phyloP scores from a whole-genome alignment of 30 jellyfish, hydroid and myxozoan species.

The Turritopsis rubra region DNA sequence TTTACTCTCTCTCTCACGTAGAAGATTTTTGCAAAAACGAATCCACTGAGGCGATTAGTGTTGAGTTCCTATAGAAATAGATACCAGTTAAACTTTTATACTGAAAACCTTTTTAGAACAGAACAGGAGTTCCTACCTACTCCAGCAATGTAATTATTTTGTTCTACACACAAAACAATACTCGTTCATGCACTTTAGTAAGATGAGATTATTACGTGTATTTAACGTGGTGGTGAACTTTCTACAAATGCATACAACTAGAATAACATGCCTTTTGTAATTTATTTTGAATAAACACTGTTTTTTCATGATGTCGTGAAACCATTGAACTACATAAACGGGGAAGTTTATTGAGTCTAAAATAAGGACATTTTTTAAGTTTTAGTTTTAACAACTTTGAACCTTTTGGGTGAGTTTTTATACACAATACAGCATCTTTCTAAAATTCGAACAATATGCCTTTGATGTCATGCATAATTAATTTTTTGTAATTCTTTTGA shows the following conservation, averaged over 20 bases:
- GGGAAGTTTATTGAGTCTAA: background rate
- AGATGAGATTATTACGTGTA: background rate
- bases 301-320: background rate
- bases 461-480: slow-evolving; percentile 12
- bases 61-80: background rate
- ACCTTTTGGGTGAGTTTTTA: background rate
- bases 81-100: background rate
- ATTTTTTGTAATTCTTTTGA: background rate
- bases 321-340: background rate
- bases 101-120: background rate
- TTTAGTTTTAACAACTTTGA: too few relatives aligned
- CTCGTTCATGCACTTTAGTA: background rate
- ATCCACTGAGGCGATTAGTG: background rate
- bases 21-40: background rate
- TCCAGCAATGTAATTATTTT: background rate
- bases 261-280: background rate
- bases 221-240: background rate
- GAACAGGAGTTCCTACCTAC: background rate
- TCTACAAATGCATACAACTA: background rate
- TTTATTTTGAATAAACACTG: background rate
- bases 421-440: slow-evolving; percentile 8
- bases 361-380: background rate
- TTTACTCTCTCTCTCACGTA: background rate
- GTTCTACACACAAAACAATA: background rate
- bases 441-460: slow-evolving; percentile 6